Base-by-base conservation (phyloP, 2,888 invertebrate species). In the Conomelus anceps region DNA sequence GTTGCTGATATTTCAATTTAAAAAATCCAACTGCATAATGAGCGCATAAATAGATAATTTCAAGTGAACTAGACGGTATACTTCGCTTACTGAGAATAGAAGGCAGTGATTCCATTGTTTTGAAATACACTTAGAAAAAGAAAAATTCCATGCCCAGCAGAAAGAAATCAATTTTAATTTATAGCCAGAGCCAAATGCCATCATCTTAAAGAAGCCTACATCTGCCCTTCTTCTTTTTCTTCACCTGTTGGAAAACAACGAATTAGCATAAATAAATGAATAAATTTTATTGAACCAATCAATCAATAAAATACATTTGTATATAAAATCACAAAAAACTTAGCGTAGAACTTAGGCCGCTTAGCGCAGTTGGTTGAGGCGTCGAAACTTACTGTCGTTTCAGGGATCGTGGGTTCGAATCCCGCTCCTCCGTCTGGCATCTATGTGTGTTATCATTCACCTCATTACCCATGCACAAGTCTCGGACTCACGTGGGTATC, bases 211-310 rank as follows among this genome's bases (percentile, higher is more conserved):
- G 95, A 95, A 97, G 95, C 94, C 95, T 95, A 96, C 97, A 97
- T 95, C 96, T 96, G 93, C 96, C 96, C 95, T 97, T 97, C 96
- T 97, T 97, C 97, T 97, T 97, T 96, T 97, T 97, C 95, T 97
- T 97, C 91, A 89, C 89, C 89, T 89, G 89, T 3, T 84, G 63
- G 63, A n/a, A 63, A 63, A 63, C 63, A 34, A 34, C 3, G 11
- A 34, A 34, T 34, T 34, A 63, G 63, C 63, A 63, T 63, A n/a
- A 63, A 63, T 63, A n/a, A 63, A n/a, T n/a, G n/a, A 63, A n/a
- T 63, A 20, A 63, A 13, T 6, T 63, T n/a, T n/a, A n/a, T n/a
- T n/a, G n/a, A n/a, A n/a, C 0, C 63, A 63, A 63, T 20, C 63
- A 63, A 63, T 4, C n/a, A 63, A 6, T n/a, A 63, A 3, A n/a